Evolutionary conservation across 1,140 invertebrate genomes (phyloP), one percentile per base, ranked within the genome.

Genomic region (Macrostomum lignano): DNA sequence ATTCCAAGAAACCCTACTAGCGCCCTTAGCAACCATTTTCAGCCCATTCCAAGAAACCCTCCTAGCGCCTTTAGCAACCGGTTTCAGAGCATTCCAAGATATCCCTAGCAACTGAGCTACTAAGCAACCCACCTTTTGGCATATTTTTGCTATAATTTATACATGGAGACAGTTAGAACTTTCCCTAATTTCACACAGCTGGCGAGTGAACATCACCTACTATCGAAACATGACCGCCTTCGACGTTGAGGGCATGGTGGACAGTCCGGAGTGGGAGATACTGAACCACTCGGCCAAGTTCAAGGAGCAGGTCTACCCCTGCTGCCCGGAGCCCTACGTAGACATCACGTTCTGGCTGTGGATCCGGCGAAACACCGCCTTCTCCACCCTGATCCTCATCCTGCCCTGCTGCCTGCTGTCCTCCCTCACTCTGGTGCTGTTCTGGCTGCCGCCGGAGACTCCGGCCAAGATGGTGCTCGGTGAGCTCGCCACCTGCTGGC

Each of bases 381-480:
- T 58, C 42, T 59, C 58, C 38, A 56, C 48, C 34, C 56, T 53
- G 41, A 59, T 58, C 36, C 40, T 59, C 23, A 51, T 59, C 11
- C 41, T 59, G 30, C 56, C 56, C 4, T 46, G 44, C 22, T 11
- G 35, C 4, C 17, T 38, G 11, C 40, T 59, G 11, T 56, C 55
- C 9, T 52, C 44, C n/a, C 40, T 59, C 20, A 58, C 55, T 7
- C 40, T 57, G 37, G 52, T 58, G 13, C 43, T 59, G 7, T 58
- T 59, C 43, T 59, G 55, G 53, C 42, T 58, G 21, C 55, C 55
- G 4, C 56, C 48, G 3, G 56, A 59, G 38, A 55, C 55, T 7
- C 53, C 55, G 21, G 53, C 56, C 19, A 59, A 59, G 42, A 49
- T 59, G 46, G 48, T 53, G 38, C 40, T 59, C 19, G 55, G 55